phyloP scores from a whole-genome alignment of 2,888 invertebrate species.

The Harmothoe impar region DNA sequence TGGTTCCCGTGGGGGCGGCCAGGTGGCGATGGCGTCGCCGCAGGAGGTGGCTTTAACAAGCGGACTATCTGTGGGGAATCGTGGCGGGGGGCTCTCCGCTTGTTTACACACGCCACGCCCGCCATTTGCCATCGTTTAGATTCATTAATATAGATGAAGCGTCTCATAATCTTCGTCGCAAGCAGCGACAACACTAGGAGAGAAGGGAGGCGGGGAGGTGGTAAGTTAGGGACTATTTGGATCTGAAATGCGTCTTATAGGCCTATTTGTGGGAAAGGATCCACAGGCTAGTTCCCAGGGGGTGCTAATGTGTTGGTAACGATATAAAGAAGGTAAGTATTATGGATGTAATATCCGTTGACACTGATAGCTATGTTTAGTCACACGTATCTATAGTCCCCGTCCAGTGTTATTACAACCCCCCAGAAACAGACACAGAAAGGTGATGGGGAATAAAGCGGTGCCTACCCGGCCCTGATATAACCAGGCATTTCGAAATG shows the following conservation, averaged over 20 bases:
- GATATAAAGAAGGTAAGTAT: no score
- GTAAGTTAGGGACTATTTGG: not conserved
- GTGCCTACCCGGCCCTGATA: no score
- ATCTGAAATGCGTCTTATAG: not conserved
- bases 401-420: no score
- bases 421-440: no score
- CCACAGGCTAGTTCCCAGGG: no score
- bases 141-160: conserved; percentile 61
- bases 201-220: not conserved
- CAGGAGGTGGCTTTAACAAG: conserved; percentile 57
- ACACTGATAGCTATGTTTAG: no score
- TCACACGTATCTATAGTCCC: no score
- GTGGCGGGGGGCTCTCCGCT: conserved; percentile 43
- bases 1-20: conserved; percentile 43
- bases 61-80: conserved; percentile 42
- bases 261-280: no score
- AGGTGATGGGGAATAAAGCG: no score
- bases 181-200: not conserved
- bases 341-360: no score
- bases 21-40: conserved; percentile 56
- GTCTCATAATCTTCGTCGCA: conserved; percentile 37
- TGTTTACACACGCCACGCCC: conserved; percentile 54
- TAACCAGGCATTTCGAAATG: no score
- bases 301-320: not conserved
- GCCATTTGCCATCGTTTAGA: conserved; percentile 58